phyloP scores from a whole-genome alignment of 2,113 vertebrate genomes.

The Edolisoma coerulescens region DNA sequence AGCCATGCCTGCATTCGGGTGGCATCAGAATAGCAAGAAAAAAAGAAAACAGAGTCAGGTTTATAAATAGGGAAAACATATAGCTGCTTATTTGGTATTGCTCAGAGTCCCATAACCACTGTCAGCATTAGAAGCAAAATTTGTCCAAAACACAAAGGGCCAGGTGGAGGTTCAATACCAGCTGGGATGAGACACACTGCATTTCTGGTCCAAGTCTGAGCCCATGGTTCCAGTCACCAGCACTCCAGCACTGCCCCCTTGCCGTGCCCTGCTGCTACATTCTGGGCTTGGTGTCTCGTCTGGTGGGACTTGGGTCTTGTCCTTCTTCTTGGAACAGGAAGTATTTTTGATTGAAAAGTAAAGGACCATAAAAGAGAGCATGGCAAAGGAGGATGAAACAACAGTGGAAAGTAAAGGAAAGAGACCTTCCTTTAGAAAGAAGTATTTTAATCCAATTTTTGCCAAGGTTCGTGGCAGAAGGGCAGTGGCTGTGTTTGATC shows the following conservation, averaged over 20 bases:
- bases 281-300: background rate
- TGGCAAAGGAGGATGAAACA: background rate
- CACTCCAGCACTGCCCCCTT: background rate
- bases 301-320: background rate
- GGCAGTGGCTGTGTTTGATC: background rate
- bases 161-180: background rate
- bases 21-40: background rate
- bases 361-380: background rate
- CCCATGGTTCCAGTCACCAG: background rate
- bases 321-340: background rate
- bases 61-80: background rate
- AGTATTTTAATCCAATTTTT: background rate
- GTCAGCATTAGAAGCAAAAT: background rate
- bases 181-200: background rate
- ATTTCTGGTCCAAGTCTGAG: background rate
- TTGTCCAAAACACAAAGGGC: background rate
- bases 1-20: background rate
- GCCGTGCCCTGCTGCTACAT: fast-evolving
- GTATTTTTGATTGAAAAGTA: background rate
- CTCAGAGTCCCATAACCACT: background rate
- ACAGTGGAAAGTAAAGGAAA: background rate
- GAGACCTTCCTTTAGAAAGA: background rate
- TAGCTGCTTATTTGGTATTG: background rate
- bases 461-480: background rate
- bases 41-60: background rate